Percentiles rank a stretch among this genome's conserved stretches.
These are phyloP conservation scores for Chorisops tibialis DNA, from an alignment of 2,888 invertebrate genomes.

Conservation along the genomic window DNA sequence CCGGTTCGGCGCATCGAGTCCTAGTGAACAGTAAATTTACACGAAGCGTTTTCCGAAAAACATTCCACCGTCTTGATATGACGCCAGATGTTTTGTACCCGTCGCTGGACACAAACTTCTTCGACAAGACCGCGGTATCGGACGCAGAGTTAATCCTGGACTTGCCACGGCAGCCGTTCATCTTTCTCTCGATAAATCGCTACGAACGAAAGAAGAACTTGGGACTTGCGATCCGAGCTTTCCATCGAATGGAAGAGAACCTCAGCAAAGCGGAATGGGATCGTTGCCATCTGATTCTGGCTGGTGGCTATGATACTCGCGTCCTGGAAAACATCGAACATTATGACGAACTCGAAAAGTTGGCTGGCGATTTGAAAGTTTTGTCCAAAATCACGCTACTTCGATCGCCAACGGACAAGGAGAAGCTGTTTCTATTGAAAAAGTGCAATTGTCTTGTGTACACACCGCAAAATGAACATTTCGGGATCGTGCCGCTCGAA, in stretches of 20 bases:
- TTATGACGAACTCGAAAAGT: constrained; percentile 68
- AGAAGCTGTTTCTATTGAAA: constrained; percentile 78
- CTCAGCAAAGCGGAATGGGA: constrained; percentile 60
- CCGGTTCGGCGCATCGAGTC: constrained; percentile 81
- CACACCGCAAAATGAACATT: constrained; percentile 96
- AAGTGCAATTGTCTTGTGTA: constrained; percentile 80
- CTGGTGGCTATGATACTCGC: constrained; percentile 93
- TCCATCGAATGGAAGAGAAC: constrained; percentile 63
- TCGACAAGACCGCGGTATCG: constrained; percentile 56
- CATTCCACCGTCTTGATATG: constrained; percentile 72
- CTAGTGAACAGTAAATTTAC: constrained; percentile 97
- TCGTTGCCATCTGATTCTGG: constrained; percentile 79
- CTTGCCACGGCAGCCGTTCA: constrained; percentile 57
- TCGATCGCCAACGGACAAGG: constrained; percentile 79
- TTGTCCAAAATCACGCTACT: constrained; percentile 75
- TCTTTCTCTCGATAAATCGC: constrained; percentile 93
- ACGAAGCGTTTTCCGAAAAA: constrained; percentile 78
- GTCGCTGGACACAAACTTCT: constrained; percentile 78
- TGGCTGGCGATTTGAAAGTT: constrained; percentile 64
- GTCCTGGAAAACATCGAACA: constrained; percentile 85
- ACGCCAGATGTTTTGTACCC: constrained; percentile 88
- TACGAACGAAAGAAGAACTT: constrained; percentile 97
- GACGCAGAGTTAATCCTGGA: constrained; percentile 43
- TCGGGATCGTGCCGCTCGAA: constrained; percentile 98
- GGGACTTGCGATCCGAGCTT: constrained; percentile 76